These are phyloP conservation scores for Neodiprion virginianus DNA, from an alignment of 1,140 invertebrate genomes.

Conservation along the genomic window DNA sequence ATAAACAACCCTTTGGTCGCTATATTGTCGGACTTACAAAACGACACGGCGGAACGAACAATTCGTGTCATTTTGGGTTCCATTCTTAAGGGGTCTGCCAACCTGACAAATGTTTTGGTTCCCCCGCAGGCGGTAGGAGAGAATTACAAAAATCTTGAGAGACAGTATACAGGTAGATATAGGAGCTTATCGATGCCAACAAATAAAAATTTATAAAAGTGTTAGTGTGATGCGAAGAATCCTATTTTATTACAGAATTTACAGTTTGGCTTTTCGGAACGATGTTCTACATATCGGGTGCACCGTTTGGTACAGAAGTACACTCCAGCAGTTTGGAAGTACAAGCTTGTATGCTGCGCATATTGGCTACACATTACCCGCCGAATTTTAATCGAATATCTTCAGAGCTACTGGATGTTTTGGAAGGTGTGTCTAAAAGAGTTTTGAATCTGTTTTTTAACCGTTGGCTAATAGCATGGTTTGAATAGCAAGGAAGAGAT, in stretches of 20 bases:
- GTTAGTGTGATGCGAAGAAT: no score
- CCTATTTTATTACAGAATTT: slow-evolving; percentile 37
- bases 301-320: slow-evolving; percentile 36
- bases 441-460: slow-evolving; percentile 17
- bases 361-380: slow-evolving; percentile 44
- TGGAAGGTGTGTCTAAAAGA: slow-evolving; percentile 38
- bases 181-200: no score
- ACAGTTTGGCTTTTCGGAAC: slow-evolving; percentile 55
- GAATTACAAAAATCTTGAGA: slow-evolving; percentile 31
- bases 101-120: slow-evolving; percentile 46
- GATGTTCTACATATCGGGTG: slow-evolving; percentile 47
- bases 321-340: slow-evolving; percentile 43
- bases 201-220: no score
- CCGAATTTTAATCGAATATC: slow-evolving; percentile 43
- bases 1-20: slow-evolving; percentile 45
- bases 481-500: neutral
- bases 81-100: slow-evolving; percentile 40
- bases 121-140: slow-evolving; percentile 34
- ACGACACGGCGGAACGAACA: slow-evolving; percentile 36
- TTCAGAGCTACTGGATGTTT: slow-evolving; percentile 43
- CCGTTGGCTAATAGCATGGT: slow-evolving; percentile 2
- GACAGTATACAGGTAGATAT: slow-evolving; percentile 41
- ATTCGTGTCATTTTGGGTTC: slow-evolving; percentile 44
- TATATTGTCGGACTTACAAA: slow-evolving; percentile 43
- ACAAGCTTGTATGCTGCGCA: slow-evolving; percentile 50